phyloP scores from a whole-genome alignment of 2,888 invertebrate species.

The Exephanes ischioxanthus region DNA sequence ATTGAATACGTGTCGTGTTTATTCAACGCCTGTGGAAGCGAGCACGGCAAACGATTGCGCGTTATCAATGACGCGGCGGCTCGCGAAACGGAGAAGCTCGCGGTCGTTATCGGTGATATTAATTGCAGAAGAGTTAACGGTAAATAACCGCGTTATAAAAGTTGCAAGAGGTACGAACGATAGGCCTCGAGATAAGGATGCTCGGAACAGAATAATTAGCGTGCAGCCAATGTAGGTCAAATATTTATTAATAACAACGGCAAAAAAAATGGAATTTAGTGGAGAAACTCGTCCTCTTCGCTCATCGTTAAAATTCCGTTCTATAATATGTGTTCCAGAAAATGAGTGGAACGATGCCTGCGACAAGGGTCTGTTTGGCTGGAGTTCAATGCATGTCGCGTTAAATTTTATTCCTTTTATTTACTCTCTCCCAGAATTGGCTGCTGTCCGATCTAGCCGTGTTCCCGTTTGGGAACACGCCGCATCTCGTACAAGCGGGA shows the following conservation, averaged over 20 bases:
- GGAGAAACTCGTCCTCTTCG: neutral
- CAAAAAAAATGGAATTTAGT: neutral
- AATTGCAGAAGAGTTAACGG: slow-evolving; percentile 15
- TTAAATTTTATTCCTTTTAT: slow-evolving; percentile 62
- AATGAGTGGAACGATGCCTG: neutral
- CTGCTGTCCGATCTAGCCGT: slow-evolving; percentile 65
- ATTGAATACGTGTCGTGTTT: no score
- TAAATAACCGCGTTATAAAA: slow-evolving; percentile 1
- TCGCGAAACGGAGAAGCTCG: slow-evolving; percentile 38
- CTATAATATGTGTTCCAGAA: neutral
- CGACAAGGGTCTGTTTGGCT: neutral
- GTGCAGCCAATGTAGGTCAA: neutral
- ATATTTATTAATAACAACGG: neutral
- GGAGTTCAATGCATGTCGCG: slow-evolving; percentile 18
- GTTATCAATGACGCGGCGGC: slow-evolving; percentile 39
- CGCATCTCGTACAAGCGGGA: slow-evolving; percentile 70
- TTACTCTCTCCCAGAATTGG: slow-evolving; percentile 36
- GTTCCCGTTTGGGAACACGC: slow-evolving; percentile 67
- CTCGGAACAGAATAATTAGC: neutral
- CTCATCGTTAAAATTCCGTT: neutral
- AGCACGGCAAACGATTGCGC: neutral
- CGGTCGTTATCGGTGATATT: slow-evolving; percentile 29
- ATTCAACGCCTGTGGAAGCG: neutral
- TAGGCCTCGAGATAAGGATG: slow-evolving; percentile 53
- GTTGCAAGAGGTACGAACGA: slow-evolving; percentile 44